These are phyloP conservation scores for Gallinago jamesoni DNA, from an alignment of 2,113 vertebrate species.

Conservation along the genomic window DNA sequence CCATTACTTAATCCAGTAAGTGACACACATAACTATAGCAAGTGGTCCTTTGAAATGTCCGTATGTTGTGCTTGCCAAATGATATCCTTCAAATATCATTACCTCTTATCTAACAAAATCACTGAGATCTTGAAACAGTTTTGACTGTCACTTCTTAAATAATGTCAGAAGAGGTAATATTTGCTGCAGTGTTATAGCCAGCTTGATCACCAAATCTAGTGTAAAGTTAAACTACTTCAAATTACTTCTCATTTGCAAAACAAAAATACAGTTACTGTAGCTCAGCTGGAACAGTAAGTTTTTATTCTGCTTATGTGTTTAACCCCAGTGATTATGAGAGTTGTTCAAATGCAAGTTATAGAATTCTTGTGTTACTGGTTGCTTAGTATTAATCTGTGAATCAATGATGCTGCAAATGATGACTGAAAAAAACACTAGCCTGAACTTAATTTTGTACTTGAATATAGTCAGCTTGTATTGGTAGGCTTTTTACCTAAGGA, in stretches of 20 bases:
- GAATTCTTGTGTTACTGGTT: not conserved
- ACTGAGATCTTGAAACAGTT: not conserved
- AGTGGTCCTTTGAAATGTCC: slow-evolving; percentile 4
- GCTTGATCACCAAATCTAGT: not conserved
- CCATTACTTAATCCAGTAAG: not conserved
- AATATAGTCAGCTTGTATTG: not conserved
- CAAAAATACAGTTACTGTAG: not conserved
- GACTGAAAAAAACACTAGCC: not conserved
- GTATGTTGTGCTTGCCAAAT: not conserved
- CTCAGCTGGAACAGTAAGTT: not conserved
- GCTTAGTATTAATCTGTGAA: not conserved
- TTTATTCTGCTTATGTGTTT: not conserved
- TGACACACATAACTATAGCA: not conserved
- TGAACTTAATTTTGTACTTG: not conserved
- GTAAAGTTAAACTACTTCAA: not conserved
- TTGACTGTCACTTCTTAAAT: not conserved
- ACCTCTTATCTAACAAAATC: not conserved
- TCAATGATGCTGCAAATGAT: not conserved
- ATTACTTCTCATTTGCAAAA: not conserved
- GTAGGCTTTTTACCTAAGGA: not conserved
- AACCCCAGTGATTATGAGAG: not conserved
- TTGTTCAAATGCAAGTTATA: not conserved
- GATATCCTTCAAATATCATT: not conserved
- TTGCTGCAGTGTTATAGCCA: not conserved
- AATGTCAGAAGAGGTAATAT: not conserved